Percentiles rank a stretch among this genome's conserved stretches.
phyloP scores from a whole-genome alignment of 2,797 vertebrate species.

The Myotis vivesi region DNA sequence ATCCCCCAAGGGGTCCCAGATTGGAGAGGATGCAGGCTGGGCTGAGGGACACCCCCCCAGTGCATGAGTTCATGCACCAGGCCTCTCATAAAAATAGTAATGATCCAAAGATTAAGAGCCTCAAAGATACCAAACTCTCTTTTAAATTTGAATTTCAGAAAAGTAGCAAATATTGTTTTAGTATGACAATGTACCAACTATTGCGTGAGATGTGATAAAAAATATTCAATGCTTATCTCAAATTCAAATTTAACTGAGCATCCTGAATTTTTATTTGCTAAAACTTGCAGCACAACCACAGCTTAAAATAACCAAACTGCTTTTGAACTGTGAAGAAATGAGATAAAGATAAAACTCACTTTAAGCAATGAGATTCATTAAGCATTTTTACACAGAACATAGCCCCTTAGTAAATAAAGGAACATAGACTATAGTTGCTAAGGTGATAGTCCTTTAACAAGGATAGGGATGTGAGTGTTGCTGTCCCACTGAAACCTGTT shows the following conservation, averaged over 20 bases:
- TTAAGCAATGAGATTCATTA: neutral
- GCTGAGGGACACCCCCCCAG: no score
- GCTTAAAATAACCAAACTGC: neutral
- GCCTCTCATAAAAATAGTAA: neutral
- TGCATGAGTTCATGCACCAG: no score
- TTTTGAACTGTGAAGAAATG: neutral
- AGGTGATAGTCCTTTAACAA: neutral
- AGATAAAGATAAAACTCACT: neutral
- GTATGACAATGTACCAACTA: neutral
- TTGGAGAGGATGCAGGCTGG: no score
- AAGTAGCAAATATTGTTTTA: neutral
- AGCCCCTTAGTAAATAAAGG: neutral
- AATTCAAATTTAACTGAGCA: neutral
- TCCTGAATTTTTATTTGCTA: neutral
- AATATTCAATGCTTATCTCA: neutral
- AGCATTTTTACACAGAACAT: neutral
- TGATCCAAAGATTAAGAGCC: neutral
- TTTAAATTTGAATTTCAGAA: neutral
- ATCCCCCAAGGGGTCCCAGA: no score
- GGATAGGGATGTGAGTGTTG: neutral
- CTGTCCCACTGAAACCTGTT: neutral
- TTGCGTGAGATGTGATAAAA: neutral
- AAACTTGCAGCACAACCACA: neutral
- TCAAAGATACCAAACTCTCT: neutral
- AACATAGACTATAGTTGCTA: neutral